These are phyloP conservation scores for Heliothis virescens DNA, from an alignment of 1,140 invertebrate genomes.

Conservation along the genomic window DNA sequence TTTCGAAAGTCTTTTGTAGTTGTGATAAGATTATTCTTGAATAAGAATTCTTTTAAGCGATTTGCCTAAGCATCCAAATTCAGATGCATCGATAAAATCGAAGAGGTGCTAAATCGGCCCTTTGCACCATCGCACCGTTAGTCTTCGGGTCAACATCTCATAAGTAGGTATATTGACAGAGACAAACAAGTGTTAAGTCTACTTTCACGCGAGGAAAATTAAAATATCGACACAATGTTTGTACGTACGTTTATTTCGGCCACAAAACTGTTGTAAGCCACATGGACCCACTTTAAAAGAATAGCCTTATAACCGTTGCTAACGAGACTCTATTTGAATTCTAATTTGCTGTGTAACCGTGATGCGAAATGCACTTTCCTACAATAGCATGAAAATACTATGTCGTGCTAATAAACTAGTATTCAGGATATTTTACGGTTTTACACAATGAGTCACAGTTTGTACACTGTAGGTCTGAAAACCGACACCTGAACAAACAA, in stretches of 20 bases:
- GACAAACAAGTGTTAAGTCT: constrained; percentile 4
- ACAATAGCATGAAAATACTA: background rate
- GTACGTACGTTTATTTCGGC: background rate
- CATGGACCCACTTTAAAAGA: background rate
- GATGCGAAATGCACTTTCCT: background rate
- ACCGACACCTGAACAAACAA: constrained; percentile 38
- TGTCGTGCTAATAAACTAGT: background rate
- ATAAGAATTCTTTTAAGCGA: too few species aligned
- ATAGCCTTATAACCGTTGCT: constrained; percentile 7
- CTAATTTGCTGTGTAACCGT: constrained; percentile 3
- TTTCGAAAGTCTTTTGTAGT: background rate
- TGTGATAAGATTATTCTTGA: background rate
- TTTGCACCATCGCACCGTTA: constrained; percentile 16
- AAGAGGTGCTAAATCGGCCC: background rate
- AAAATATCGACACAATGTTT: constrained; percentile 23
- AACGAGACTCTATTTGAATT: background rate
- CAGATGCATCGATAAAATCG: background rate
- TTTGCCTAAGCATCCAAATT: background rate
- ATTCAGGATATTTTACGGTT: constrained; percentile 22
- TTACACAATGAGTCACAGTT: constrained; percentile 32
- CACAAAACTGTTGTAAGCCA: constrained; percentile 13
- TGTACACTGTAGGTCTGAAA: constrained; percentile 14
- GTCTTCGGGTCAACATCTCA: constrained; percentile 23
- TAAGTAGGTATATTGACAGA: constrained; percentile 13
- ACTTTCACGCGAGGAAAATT: constrained; percentile 14